Evolutionary conservation across 2,113 vertebrate genomes (phyloP).

Genomic region (Thamnaconus septentrionalis): DNA sequence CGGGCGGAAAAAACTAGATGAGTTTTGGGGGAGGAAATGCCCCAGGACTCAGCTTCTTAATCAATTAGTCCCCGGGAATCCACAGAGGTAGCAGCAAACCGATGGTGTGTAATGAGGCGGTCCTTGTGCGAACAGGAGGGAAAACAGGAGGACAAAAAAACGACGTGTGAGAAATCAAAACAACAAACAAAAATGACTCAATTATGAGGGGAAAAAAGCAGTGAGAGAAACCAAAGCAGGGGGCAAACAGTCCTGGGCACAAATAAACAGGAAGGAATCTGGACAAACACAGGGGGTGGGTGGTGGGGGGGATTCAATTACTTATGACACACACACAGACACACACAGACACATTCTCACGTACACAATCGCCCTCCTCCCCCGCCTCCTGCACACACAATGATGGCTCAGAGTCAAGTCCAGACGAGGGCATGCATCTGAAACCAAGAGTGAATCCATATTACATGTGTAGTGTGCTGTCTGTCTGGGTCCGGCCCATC

Average conservation of each 20-base stretch:
- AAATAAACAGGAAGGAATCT: conserved; percentile 7
- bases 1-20: conserved; percentile 10
- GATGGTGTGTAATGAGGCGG: neutral
- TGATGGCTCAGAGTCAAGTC: conserved; percentile 66
- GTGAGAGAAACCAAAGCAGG: conserved; percentile 22
- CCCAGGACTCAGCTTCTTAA: conserved; percentile 27
- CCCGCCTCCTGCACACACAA: conserved; percentile 57
- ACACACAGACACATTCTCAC: conserved; percentile 42
- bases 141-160: too few relatives aligned
- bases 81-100: conserved; percentile 20
- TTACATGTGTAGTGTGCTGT: conserved; percentile 86
- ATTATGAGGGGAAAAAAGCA: conserved; percentile 15
- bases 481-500: conserved; percentile 87
- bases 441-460: conserved; percentile 84
- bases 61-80: conserved; percentile 49
- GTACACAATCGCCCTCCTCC: conserved; percentile 13
- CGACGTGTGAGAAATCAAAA: too few relatives aligned
- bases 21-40: conserved; percentile 18
- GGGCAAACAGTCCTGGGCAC: conserved; percentile 8
- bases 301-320: conserved; percentile 8
- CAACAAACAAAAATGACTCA: conserved; percentile 15
- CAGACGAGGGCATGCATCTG: conserved; percentile 72
- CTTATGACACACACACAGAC: conserved; percentile 31
- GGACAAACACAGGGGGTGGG: conserved; percentile 32
- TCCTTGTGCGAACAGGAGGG: too few relatives aligned